Percentiles rank a stretch among this genome's conserved stretches.
phyloP scores from a whole-genome alignment of 2,113 vertebrate genomes.

The Erythrocercus mccallii region DNA sequence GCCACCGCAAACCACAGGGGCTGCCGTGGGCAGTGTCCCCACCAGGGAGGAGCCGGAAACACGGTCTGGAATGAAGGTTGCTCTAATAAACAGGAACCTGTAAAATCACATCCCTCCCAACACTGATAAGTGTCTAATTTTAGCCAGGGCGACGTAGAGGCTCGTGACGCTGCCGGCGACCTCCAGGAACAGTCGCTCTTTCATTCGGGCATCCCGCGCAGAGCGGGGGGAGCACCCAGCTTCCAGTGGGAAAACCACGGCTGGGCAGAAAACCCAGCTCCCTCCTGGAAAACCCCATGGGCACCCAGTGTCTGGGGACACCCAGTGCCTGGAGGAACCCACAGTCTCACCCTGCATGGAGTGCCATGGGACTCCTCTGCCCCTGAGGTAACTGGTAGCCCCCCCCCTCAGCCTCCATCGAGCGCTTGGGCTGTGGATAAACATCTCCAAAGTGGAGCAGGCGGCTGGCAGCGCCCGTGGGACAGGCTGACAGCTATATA shows the following conservation, averaged over 20 bases:
- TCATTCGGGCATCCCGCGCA: background rate
- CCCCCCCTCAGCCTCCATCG: background rate
- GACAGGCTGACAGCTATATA: background rate
- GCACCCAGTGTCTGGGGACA: background rate
- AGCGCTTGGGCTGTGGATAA: background rate
- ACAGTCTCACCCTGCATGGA: accelerated
- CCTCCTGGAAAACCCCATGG: background rate
- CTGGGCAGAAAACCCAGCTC: background rate
- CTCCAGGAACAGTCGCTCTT: slow-evolving; percentile 56
- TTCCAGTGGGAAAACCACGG: background rate
- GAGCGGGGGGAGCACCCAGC: background rate
- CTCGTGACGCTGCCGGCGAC: background rate
- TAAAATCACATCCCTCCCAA: slow-evolving; percentile 66
- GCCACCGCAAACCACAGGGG: background rate
- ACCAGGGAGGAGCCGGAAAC: background rate
- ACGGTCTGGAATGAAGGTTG: background rate
- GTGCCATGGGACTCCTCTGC: background rate
- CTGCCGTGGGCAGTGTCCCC: background rate
- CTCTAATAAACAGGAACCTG: slow-evolving; percentile 73
- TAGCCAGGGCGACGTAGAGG: slow-evolving; percentile 25
- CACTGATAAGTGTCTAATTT: slow-evolving; percentile 63
- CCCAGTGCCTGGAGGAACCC: background rate
- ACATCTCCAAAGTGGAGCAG: background rate
- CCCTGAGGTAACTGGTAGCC: background rate
- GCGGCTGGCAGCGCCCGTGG: background rate